These are phyloP conservation scores for Macheiramphus alcinus DNA, from an alignment of 2,113 vertebrate species.

Conservation along the genomic window DNA sequence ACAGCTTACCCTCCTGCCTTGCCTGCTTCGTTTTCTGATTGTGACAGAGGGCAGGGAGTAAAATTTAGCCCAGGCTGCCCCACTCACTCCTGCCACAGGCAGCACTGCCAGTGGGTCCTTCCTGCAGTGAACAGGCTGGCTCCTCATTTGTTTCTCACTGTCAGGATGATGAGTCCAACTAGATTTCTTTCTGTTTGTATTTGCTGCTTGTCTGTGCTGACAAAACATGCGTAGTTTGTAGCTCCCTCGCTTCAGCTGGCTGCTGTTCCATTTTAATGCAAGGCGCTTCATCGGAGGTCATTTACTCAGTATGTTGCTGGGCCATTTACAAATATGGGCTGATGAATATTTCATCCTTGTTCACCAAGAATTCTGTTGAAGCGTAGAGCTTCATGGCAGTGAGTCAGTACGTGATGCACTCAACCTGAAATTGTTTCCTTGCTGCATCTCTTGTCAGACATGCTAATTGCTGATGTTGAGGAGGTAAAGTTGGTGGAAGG, in stretches of 20 bases:
- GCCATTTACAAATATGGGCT: slow-evolving; percentile 51
- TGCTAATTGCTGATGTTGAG: not conserved
- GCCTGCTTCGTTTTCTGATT: not conserved
- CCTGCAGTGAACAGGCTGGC: not conserved
- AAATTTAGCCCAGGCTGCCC: not conserved
- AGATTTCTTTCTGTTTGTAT: slow-evolving; percentile 45
- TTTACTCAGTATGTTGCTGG: slow-evolving; percentile 44
- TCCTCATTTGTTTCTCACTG: slow-evolving; percentile 40
- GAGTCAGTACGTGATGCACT: not conserved
- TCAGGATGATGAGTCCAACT: slow-evolving; percentile 13
- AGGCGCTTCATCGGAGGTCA: slow-evolving; percentile 32
- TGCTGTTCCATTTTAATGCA: slow-evolving; percentile 39
- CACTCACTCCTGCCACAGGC: not conserved
- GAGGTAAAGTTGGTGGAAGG: not conserved
- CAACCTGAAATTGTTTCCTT: not conserved
- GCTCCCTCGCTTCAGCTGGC: slow-evolving; percentile 19
- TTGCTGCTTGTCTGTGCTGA: slow-evolving; percentile 57
- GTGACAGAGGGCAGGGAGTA: not conserved
- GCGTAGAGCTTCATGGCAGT: slow-evolving; percentile 9
- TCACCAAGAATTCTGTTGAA: slow-evolving; percentile 50
- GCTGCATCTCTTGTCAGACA: not conserved
- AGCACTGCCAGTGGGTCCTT: not conserved
- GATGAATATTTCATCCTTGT: slow-evolving; percentile 72
- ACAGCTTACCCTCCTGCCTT: not conserved
- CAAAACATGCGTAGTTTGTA: slow-evolving; percentile 53